These are phyloP conservation scores for Aphelenchoides besseyi DNA, from an alignment of 1,140 invertebrate species.

Conservation along the genomic window DNA sequence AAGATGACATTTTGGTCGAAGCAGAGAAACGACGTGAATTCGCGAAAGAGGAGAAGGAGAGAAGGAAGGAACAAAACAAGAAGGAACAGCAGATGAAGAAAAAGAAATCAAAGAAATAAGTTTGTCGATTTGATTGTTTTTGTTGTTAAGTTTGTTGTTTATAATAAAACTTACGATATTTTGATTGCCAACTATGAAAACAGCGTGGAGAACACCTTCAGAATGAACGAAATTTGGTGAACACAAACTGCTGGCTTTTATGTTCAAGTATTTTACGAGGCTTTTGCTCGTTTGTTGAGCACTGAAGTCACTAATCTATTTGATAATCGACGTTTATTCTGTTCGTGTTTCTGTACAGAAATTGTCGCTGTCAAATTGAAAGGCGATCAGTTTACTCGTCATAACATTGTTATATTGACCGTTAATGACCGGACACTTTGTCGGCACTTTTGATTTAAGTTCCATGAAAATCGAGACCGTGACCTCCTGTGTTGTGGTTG, in stretches of 20 bases:
- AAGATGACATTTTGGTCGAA: constrained; percentile 63
- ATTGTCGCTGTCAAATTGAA: too few species aligned
- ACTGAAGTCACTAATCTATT: too few species aligned
- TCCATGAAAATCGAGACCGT: not conserved
- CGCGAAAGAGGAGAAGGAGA: constrained; percentile 40
- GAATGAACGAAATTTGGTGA: too few species aligned
- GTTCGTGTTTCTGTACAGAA: too few species aligned
- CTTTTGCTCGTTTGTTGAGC: too few species aligned
- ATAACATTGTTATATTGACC: not conserved
- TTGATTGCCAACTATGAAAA: too few species aligned
- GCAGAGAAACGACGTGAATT: constrained; percentile 58
- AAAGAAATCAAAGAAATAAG: not conserved
- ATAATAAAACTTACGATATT: too few species aligned
- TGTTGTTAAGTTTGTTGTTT: constrained; percentile 7
- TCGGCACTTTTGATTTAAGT: not conserved
- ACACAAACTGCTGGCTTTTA: not conserved
- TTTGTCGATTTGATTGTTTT: not conserved
- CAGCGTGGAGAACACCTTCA: too few species aligned
- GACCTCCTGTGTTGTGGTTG: not conserved
- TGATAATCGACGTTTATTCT: too few species aligned
- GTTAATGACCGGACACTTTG: not conserved
- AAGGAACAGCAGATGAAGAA: constrained; percentile 10
- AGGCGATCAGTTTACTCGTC: not conserved
- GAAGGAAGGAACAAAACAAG: constrained; percentile 26
- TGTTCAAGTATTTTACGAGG: too few species aligned